phyloP scores from a whole-genome alignment of 2,113 vertebrate species.

The Zapornia atra region DNA sequence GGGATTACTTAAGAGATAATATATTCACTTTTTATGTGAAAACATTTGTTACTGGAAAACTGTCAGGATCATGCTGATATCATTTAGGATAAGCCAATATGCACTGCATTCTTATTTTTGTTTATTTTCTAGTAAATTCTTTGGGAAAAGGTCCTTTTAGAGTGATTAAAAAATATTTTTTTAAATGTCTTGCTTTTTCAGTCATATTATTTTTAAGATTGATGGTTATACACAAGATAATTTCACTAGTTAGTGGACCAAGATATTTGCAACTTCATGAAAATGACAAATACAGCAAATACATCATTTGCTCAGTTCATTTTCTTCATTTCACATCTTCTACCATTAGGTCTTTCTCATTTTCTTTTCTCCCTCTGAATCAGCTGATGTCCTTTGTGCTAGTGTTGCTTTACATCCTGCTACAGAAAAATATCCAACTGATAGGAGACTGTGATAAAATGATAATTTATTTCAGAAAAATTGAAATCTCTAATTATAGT shows the following conservation, averaged over 20 bases:
- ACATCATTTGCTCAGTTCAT: neutral
- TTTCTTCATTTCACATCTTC: neutral
- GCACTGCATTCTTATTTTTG: neutral
- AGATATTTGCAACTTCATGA: neutral
- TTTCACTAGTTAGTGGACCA: neutral
- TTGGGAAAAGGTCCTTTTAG: neutral
- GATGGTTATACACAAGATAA: neutral
- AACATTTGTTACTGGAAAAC: neutral
- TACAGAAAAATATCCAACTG: neutral
- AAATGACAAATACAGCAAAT: neutral
- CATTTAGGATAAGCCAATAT: neutral
- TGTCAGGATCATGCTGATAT: neutral
- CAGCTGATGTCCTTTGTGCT: neutral
- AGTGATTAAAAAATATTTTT: neutral
- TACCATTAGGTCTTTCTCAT: neutral
- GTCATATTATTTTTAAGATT: neutral
- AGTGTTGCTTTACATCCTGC: neutral
- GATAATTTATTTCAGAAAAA: neutral
- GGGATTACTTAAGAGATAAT: neutral
- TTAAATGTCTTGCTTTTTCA: neutral
- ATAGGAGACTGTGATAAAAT: neutral
- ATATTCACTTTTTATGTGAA: neutral
- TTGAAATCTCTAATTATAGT: slow-evolving; percentile 21
- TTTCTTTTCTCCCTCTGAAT: neutral
- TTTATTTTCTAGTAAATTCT: neutral